Percentiles rank a stretch among this genome's conserved stretches.
Evolutionary conservation across 2,113 vertebrate species (phyloP).

Genomic region (Puma concolor): DNA sequence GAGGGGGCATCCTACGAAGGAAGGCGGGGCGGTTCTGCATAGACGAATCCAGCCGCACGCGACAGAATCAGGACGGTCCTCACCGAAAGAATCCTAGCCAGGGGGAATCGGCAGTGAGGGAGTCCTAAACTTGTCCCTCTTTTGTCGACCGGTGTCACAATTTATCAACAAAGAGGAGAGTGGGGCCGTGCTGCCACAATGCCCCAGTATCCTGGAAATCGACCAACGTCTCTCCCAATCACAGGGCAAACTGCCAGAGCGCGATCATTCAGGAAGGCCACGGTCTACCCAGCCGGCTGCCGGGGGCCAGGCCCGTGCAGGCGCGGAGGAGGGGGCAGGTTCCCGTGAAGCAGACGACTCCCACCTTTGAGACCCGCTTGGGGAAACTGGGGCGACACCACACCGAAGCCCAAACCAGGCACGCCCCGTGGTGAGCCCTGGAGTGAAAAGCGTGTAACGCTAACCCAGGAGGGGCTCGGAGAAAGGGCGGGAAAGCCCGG

Average conservation of each 20-base stretch:
- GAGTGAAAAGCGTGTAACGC: fast-evolving
- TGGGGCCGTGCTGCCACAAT: not conserved
- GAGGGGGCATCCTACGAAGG: no score
- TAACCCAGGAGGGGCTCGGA: not conserved
- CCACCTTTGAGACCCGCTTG: not conserved
- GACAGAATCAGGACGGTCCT: not conserved
- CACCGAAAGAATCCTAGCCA: fast-evolving
- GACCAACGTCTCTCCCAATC: not conserved
- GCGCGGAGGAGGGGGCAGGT: no score
- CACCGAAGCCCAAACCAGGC: not conserved
- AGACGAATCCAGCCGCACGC: fast-evolving
- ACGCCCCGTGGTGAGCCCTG: fast-evolving
- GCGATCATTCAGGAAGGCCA: not conserved
- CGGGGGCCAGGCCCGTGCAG: fast-evolving
- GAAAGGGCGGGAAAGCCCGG: fast-evolving
- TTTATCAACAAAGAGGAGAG: not conserved
- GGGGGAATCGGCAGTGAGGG: fast-evolving
- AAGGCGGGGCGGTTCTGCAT: no score
- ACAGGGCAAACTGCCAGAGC: not conserved
- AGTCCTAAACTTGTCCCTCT: not conserved
- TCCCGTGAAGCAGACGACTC: not conserved
- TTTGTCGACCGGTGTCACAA: not conserved
- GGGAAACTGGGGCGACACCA: fast-evolving
- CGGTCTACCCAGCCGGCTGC: fast-evolving
- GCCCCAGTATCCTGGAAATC: not conserved